phyloP scores from a whole-genome alignment of 92 coral and sea anemone species.

The Bergia puertoricense region DNA sequence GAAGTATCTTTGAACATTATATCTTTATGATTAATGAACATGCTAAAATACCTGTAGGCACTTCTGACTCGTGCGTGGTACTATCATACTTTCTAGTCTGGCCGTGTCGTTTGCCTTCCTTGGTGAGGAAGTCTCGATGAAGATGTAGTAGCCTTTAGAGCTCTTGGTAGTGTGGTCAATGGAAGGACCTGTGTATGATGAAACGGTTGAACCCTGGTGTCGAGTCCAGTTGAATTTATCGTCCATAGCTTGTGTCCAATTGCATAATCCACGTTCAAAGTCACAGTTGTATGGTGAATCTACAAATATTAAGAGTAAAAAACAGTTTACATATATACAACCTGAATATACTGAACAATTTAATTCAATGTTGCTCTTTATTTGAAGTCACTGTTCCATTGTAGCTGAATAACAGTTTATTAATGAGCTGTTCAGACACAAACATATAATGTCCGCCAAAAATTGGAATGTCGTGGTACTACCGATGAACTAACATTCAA shows the following conservation, averaged over 20 bases:
- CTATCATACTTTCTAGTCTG: constrained; percentile 69
- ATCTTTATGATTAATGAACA: no score
- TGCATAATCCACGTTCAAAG: constrained; percentile 69
- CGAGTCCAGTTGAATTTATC: constrained; percentile 90
- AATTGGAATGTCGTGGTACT: no score
- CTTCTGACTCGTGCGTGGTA: constrained; percentile 83
- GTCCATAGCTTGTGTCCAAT: constrained; percentile 75
- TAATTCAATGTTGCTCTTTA: not conserved
- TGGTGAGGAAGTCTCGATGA: constrained; percentile 83
- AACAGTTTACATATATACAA: not conserved
- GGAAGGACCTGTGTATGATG: constrained; percentile 73
- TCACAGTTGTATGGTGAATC: constrained; percentile 91
- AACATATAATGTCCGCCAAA: no score
- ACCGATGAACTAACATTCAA: no score
- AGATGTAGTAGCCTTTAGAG: constrained; percentile 71
- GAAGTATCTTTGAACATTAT: not conserved
- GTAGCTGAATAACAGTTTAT: no score
- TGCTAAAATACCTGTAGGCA: constrained; percentile 61
- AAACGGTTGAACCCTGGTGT: constrained; percentile 65
- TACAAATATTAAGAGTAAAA: constrained; percentile 24
- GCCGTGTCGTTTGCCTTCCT: constrained; percentile 85
- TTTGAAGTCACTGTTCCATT: not conserved
- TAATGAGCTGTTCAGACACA: no score
- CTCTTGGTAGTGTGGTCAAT: constrained; percentile 86
- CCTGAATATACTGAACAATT: not conserved